Conservation (phyloP, 2,113 vertebrate species). For the Aramus guarauna region DNA sequence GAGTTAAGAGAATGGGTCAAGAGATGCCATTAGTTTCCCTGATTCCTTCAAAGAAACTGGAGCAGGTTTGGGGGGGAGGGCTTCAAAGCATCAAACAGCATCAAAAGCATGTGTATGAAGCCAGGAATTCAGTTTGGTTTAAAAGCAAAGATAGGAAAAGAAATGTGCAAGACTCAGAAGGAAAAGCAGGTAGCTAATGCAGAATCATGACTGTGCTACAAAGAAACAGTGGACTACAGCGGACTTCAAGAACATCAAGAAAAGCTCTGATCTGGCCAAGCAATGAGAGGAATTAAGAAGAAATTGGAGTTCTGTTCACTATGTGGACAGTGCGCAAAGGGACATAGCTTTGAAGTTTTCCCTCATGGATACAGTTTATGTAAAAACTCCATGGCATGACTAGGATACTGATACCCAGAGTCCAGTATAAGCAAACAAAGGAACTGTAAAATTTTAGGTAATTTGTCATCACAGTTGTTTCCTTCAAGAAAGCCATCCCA, state of each 20-base stretch:
- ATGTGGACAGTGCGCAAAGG: neutral
- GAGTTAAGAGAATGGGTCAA: neutral
- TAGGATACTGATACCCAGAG: neutral
- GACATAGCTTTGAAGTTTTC: neutral
- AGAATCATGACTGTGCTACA: neutral
- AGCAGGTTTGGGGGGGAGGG: neutral
- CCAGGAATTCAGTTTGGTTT: neutral
- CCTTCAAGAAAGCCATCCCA: neutral
- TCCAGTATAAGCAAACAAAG: neutral
- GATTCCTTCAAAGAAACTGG: neutral
- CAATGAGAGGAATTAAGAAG: neutral
- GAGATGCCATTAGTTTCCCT: neutral
- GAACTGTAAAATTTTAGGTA: neutral
- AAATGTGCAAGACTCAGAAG: neutral
- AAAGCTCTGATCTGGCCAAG: neutral
- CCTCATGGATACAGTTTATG: neutral
- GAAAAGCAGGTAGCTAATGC: neutral
- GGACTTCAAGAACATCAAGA: neutral
- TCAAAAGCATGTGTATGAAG: neutral
- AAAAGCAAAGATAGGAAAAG: neutral
- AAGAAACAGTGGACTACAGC: neutral
- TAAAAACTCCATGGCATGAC: neutral
- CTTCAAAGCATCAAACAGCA: conserved; percentile 15
- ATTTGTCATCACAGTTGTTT: neutral
- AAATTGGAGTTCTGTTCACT: neutral